Base-by-base conservation (phyloP, 2,797 vertebrate species). In the Champsocephalus gunnari region DNA sequence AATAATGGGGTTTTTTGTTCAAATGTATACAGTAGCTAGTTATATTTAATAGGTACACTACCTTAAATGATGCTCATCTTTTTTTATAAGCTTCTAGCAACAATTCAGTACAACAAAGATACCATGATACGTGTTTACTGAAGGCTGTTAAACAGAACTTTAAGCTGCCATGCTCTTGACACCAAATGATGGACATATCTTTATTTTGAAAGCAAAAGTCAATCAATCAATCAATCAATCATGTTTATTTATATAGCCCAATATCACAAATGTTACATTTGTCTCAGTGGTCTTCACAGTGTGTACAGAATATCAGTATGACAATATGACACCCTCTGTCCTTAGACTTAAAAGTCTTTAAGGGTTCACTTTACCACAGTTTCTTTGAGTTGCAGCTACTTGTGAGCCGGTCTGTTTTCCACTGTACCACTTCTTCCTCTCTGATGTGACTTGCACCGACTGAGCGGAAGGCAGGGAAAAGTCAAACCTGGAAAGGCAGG, bases 361-460 rank as follows among this genome's bases (percentile, higher is more conserved):
- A 62, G 64, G 43, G n/a, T 72, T 49, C 34, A 2, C 24, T 71
- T 72, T 60, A 58, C 59, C 44, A 66, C 49, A 16, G 17, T 67
- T 54, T 19, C 1, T 54, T 2, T 69, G 41, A 54, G n/a, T 61
- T 43, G 61, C 49, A 41, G 41, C 51, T 66, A 62, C 53, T 50
- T 28, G 34, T 45, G 55, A 41, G 58, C 28, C 45, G 1, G 0
- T 17, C n/a, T 82, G 17, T 58, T 44, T 59, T 75, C 49, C 54
- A 66, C 48, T 70, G 58, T 50, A 10, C 43, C 16, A 12, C 64
- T 79, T 77, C 56, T 59, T 70, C n/a, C 48, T 24, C 77, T 60
- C 61, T 84, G 79, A 84, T 83, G 76, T 79, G 73, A 71, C 71
- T 32, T 34, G 47, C 41, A 28, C 47, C 43, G 2, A 43, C 69